phyloP scores from a whole-genome alignment of 2,797 vertebrate species.

The Pangasius djambal region DNA sequence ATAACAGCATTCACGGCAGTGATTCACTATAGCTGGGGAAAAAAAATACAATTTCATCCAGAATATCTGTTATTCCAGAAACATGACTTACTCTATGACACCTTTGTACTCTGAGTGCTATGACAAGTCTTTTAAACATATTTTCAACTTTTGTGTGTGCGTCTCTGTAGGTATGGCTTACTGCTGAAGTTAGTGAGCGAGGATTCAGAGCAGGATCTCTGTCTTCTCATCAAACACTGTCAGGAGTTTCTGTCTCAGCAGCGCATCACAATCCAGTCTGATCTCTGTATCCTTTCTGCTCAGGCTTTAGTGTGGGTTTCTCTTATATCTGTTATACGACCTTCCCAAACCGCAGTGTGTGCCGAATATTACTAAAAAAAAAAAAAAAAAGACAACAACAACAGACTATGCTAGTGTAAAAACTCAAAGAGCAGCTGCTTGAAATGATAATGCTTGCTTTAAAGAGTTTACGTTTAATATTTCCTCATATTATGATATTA shows the following conservation, averaged over 20 bases:
- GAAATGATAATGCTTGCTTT: not conserved
- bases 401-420: not conserved
- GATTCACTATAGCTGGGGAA: not conserved
- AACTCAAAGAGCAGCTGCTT: not conserved
- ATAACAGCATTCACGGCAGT: not conserved
- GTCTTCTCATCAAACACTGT: conserved; percentile 79
- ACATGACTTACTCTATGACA: too few species aligned
- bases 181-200: conserved; percentile 79
- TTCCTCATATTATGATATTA: not conserved
- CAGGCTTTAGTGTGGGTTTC: not conserved
- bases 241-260: conserved; percentile 83
- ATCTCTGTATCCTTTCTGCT: conserved; percentile 84
- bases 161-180: conserved; percentile 82
- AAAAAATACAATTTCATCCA: not conserved
- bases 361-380: not conserved
- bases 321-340: not conserved
- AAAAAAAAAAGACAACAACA: not conserved
- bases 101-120: not conserved
- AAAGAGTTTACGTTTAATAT: not conserved
- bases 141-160: conserved; percentile 9
- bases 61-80: not conserved
- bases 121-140: not conserved
- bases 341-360: not conserved
- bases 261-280: conserved; percentile 70
- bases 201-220: conserved; percentile 72